These are phyloP conservation scores for Drosophila cognata DNA, from an alignment of 2,888 invertebrate species.

Conservation along the genomic window DNA sequence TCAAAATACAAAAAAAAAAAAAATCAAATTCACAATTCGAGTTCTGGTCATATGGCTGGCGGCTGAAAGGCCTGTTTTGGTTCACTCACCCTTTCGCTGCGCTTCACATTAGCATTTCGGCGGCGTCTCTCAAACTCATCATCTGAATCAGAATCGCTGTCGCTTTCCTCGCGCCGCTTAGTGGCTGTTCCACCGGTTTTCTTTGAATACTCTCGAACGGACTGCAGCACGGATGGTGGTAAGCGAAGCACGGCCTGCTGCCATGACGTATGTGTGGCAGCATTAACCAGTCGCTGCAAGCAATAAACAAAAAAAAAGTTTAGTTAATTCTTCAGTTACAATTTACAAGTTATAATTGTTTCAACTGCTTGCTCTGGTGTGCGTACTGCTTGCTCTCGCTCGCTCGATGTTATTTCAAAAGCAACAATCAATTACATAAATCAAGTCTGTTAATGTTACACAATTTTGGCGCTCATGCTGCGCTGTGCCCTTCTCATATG, in stretches of 20 bases:
- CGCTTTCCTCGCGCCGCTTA: constrained; percentile 80
- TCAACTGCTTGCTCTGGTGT: constrained; percentile 30
- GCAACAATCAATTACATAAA: constrained; percentile 27
- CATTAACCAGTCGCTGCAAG: constrained; percentile 39
- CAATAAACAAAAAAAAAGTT: constrained; percentile 14
- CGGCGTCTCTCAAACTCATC: constrained; percentile 81
- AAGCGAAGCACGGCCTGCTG: constrained; percentile 40
- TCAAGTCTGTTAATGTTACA: constrained; percentile 36
- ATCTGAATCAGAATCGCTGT: constrained; percentile 87
- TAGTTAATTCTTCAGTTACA: constrained; percentile 4
- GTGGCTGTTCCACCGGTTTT: constrained; percentile 66
- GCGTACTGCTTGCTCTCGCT: constrained; percentile 38
- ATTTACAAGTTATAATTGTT: constrained; percentile 13
- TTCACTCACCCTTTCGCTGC: constrained; percentile 76
- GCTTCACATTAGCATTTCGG: constrained; percentile 63
- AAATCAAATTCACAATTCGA: constrained; percentile 1
- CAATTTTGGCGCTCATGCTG: constrained; percentile 35
- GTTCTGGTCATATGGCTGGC: constrained; percentile 38
- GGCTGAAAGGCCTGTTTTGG: not conserved
- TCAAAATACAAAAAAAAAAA: not conserved
- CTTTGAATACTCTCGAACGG: constrained; percentile 77
- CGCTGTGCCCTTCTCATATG: constrained; percentile 32
- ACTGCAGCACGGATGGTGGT: constrained; percentile 33
- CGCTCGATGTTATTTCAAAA: not conserved
- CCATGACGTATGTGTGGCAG: constrained; percentile 42